phyloP scores from a whole-genome alignment of 2,797 vertebrate species.

The Sandelia bainsii region DNA sequence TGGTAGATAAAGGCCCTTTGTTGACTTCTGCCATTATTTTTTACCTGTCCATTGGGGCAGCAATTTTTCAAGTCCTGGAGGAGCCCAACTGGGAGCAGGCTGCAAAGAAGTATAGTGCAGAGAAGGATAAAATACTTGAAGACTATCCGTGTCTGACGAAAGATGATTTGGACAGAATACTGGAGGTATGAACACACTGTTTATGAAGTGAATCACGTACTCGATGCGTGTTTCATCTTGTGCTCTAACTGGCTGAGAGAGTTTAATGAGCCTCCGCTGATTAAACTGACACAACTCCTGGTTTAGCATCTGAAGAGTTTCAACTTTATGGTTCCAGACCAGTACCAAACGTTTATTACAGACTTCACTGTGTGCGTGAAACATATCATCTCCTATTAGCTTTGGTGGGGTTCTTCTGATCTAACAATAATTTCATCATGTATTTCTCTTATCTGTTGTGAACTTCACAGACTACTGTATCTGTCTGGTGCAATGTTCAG shows the following conservation, averaged over 20 bases:
- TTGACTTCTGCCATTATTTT: conserved; percentile 97
- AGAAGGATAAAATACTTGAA: conserved; percentile 88
- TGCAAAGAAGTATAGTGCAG: conserved; percentile 80
- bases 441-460: background rate
- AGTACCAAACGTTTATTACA: background rate
- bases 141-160: conserved; percentile 91
- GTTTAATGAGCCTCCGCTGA: conserved; percentile 39
- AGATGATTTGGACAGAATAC: conserved; percentile 90
- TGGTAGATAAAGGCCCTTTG: conserved; percentile 97
- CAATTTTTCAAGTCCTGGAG: conserved; percentile 98
- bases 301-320: background rate
- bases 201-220: conserved; percentile 10
- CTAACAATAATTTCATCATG: conserved; percentile 23
- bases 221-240: background rate
- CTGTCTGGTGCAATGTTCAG: conserved; percentile 22
- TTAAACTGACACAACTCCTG: background rate
- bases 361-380: background rate
- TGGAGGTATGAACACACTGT: conserved; percentile 87
- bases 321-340: background rate
- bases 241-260: conserved; percentile 17
- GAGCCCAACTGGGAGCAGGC: conserved; percentile 93
- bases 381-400: background rate
- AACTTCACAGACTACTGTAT: conserved; percentile 1
- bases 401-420: background rate
- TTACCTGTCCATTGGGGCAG: conserved; percentile 98